phyloP scores from a whole-genome alignment of 2,888 invertebrate species.

The Drosophila paracracens region DNA sequence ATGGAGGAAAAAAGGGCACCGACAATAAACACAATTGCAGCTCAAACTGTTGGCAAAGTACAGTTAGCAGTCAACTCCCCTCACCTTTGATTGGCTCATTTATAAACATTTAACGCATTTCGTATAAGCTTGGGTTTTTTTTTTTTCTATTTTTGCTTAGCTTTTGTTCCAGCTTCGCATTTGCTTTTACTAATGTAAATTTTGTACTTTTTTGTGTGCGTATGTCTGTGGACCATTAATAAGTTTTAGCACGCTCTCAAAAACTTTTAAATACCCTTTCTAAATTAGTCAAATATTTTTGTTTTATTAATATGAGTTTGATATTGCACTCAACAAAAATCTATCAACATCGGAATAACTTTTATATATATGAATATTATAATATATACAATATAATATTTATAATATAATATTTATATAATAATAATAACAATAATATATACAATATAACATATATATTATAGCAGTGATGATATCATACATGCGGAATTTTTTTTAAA shows the following conservation, averaged over 20 bases:
- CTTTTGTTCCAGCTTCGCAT: constrained; percentile 25
- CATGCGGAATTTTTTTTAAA: not conserved
- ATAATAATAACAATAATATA: too few species aligned
- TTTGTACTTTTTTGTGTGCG: not conserved
- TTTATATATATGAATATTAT: not conserved
- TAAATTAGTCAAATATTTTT: not conserved
- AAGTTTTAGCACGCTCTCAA: constrained; percentile 15
- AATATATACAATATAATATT: too few species aligned
- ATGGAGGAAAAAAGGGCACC: not conserved
- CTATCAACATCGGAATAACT: not conserved
- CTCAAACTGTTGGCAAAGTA: constrained; percentile 46
- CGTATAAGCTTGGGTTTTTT: not conserved
- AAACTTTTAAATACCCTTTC: constrained; percentile 6
- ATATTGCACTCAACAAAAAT: not conserved
- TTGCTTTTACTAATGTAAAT: constrained; percentile 6
- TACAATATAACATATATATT: not conserved
- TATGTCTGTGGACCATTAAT: constrained; percentile 21
- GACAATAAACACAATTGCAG: constrained; percentile 37
- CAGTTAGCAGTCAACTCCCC: constrained; percentile 30
- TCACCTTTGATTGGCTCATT: constrained; percentile 21
- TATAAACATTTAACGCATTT: constrained; percentile 9
- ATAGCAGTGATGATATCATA: not conserved
- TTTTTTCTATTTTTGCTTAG: constrained; percentile 9
- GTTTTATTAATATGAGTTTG: not conserved
- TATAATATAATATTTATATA: not conserved